A percentile compares a stretch with the other conserved stretches of the same genome.
Conservation (phyloP, 2,888 invertebrate species). For the Mythimna albipuncta region DNA sequence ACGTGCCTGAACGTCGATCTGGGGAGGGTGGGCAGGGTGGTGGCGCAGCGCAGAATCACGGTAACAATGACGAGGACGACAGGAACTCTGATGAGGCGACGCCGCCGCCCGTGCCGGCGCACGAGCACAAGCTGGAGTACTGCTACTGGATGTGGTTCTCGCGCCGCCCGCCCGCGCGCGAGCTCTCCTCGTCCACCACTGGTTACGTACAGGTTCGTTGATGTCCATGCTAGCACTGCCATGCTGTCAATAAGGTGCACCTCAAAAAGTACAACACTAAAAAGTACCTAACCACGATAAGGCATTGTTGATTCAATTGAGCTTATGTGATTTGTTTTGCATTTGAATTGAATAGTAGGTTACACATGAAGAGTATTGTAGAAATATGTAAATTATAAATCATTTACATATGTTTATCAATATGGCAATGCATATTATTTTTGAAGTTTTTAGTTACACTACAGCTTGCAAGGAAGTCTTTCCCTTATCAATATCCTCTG, state of each 20-base stretch:
- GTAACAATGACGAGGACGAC: conserved; percentile 83
- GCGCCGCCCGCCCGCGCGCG: conserved; percentile 88
- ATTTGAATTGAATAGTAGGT: conserved; percentile 1
- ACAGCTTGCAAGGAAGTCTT: background rate
- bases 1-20: conserved; percentile 88
- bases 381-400: conserved; percentile 33
- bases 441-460: background rate
- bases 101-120: conserved; percentile 92
- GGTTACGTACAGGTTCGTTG: conserved; percentile 87
- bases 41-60: conserved; percentile 79
- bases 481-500: background rate
- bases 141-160: conserved; percentile 98
- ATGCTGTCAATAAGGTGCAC: conserved; percentile 9
- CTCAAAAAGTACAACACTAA: background rate
- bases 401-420: conserved; percentile 55
- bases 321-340: conserved; percentile 20
- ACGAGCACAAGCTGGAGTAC: conserved; percentile 98
- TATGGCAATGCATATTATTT: conserved; percentile 27
- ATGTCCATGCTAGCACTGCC: conserved; percentile 7
- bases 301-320: background rate
- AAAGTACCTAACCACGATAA: background rate
- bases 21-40: conserved; percentile 80
- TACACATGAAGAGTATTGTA: conserved; percentile 10
- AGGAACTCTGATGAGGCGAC: conserved; percentile 79
- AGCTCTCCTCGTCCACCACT: conserved; percentile 83